Conservation (phyloP, 2,797 vertebrate species). For the Gymnothorax reevesii region DNA sequence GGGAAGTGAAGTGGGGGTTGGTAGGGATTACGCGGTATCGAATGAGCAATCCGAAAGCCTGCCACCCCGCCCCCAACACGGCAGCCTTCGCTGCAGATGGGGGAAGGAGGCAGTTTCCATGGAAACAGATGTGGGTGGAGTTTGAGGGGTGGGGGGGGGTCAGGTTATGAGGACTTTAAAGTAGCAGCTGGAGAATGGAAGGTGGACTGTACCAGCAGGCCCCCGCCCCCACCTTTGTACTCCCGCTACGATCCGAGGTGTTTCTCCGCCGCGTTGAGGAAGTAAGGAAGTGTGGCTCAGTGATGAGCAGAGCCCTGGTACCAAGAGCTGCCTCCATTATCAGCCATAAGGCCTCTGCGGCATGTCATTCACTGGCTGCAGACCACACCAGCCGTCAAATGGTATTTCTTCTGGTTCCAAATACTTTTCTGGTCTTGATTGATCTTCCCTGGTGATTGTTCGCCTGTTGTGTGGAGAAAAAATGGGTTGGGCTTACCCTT, state of each 20-base stretch:
- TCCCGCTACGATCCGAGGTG: background rate
- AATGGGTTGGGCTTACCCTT: too few species aligned
- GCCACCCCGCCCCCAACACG: background rate
- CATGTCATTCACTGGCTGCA: too few species aligned
- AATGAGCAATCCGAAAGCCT: background rate
- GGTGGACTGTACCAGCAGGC: constrained; percentile 58
- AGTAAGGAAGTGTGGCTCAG: background rate
- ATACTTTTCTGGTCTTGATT: too few species aligned
- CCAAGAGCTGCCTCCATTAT: background rate
- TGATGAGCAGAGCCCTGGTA: background rate
- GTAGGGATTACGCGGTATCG: background rate
- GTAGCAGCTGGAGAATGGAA: constrained; percentile 53
- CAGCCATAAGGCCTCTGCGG: too few species aligned
- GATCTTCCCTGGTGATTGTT: too few species aligned
- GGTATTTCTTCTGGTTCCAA: too few species aligned
- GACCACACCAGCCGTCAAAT: too few species aligned
- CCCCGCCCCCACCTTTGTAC: too few species aligned
- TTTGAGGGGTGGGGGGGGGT: constrained; percentile 41
- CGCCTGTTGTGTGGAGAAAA: too few species aligned
- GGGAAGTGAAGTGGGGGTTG: background rate
- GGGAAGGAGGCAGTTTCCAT: constrained; percentile 71
- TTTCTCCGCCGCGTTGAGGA: constrained; percentile 28
- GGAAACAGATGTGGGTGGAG: constrained; percentile 64
- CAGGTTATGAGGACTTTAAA: constrained; percentile 53
- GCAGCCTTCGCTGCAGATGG: constrained; percentile 49